Evolutionary conservation across 2,113 vertebrate species (phyloP).

Genomic region (Poicephalus meyeri): DNA sequence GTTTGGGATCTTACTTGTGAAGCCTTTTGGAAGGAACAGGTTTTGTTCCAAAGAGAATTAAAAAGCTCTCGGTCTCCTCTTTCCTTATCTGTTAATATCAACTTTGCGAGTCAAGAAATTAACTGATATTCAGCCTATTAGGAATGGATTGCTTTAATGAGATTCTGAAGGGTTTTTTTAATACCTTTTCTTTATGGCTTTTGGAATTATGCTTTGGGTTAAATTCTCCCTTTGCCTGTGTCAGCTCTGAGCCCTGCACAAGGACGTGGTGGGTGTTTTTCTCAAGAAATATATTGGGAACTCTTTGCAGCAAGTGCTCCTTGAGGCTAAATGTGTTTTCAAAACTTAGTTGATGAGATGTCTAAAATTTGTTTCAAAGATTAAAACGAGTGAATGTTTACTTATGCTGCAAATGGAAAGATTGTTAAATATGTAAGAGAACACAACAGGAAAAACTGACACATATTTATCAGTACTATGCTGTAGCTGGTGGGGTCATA

Average conservation of each 20-base stretch:
- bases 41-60: neutral
- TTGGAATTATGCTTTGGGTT: neutral
- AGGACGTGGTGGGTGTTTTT: neutral
- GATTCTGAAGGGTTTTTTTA: neutral
- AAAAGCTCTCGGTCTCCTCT: neutral
- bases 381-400: neutral
- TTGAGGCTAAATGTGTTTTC: neutral
- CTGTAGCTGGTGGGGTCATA: neutral
- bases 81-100: neutral
- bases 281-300: neutral
- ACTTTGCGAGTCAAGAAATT: neutral
- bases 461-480: neutral
- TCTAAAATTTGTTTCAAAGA: neutral
- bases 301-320: neutral
- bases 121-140: neutral
- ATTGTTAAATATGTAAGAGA: neutral
- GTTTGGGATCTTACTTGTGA: neutral
- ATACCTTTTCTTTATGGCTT: neutral
- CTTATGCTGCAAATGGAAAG: neutral
- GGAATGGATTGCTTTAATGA: neutral
- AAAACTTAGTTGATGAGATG: neutral
- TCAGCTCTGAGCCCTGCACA: neutral
- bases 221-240: neutral
- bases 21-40: neutral
- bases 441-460: neutral